Evolutionary conservation across 2,113 vertebrate species (phyloP).

Genomic region (Nansenia antarctica): DNA sequence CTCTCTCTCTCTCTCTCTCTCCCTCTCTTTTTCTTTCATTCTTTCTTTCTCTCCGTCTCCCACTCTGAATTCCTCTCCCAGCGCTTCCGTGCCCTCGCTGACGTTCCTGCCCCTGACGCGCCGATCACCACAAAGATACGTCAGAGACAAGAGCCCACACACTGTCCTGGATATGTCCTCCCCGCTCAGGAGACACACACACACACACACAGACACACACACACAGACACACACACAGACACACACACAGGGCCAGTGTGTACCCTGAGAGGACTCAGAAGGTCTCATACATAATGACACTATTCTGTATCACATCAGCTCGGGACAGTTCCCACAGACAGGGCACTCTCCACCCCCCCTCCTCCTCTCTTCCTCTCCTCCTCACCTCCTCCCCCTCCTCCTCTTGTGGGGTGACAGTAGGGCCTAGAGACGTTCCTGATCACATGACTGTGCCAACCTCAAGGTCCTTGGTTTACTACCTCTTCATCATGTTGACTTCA

Average conservation of each 20-base stretch:
- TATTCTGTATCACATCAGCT: constrained; percentile 65
- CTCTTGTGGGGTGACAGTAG: constrained; percentile 53
- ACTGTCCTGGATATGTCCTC: neutral
- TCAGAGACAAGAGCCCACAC: constrained; percentile 64
- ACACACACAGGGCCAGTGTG: constrained; percentile 35
- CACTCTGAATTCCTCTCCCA: constrained; percentile 73
- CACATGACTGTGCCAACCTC: too few relatives aligned
- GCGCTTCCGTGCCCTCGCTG: constrained; percentile 61
- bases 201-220: constrained; percentile 39
- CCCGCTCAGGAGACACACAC: too few relatives aligned
- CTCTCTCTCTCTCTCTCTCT: constrained; percentile 44
- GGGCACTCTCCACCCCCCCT: constrained; percentile 57
- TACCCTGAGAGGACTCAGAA: constrained; percentile 58
- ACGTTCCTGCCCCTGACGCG: too few relatives aligned
- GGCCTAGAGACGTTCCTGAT: too few relatives aligned
- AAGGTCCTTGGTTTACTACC: too few relatives aligned
- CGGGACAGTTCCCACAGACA: constrained; percentile 73
- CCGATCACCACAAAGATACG: constrained; percentile 62
- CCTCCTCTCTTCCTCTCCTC: constrained; percentile 67
- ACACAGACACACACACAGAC: constrained; percentile 48
- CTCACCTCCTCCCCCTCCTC: constrained; percentile 54
- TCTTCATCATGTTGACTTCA: too few relatives aligned
- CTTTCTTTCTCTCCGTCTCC: constrained; percentile 59
- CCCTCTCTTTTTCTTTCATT: too few relatives aligned
- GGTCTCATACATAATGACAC: constrained; percentile 65